Conservation (phyloP, 2,113 vertebrate species). For the Etheostoma spectabile region DNA sequence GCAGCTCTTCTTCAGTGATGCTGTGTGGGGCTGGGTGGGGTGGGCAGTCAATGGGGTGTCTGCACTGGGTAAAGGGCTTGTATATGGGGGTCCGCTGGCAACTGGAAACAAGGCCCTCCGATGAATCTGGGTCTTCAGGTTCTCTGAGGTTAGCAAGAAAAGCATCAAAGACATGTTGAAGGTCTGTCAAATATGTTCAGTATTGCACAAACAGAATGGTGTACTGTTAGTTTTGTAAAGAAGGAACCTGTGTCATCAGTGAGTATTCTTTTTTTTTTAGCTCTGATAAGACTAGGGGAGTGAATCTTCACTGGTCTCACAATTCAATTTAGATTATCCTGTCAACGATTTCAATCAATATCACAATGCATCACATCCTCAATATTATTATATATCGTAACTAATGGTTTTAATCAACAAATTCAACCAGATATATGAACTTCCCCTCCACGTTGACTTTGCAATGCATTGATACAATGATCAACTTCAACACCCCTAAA, state of each 20-base stretch:
- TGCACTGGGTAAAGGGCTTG: constrained; percentile 77
- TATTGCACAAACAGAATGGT: background rate
- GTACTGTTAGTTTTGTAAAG: background rate
- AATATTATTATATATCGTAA: too few relatives aligned
- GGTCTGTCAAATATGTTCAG: background rate
- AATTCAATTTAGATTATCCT: too few relatives aligned
- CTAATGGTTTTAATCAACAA: too few relatives aligned
- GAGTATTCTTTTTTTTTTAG: too few relatives aligned
- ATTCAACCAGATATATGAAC: too few relatives aligned
- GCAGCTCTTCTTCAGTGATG: constrained; percentile 88
- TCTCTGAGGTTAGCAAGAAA: constrained; percentile 61
- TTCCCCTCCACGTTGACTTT: too few relatives aligned
- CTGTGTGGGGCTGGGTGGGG: constrained; percentile 85
- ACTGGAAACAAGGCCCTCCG: constrained; percentile 61
- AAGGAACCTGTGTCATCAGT: background rate
- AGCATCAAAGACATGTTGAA: background rate
- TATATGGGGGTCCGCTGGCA: constrained; percentile 72
- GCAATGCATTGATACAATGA: too few relatives aligned
- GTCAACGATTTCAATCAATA: too few relatives aligned
- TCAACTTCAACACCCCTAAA: background rate
- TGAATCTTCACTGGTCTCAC: too few relatives aligned
- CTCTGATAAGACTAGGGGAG: too few relatives aligned
- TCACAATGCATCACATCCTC: too few relatives aligned
- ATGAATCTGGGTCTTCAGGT: constrained; percentile 44
- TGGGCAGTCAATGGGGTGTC: constrained; percentile 64